These are phyloP conservation scores for Eucidaris tribuloides DNA, from an alignment of 35 echinoderm and acorn worm species.

Conservation along the genomic window DNA sequence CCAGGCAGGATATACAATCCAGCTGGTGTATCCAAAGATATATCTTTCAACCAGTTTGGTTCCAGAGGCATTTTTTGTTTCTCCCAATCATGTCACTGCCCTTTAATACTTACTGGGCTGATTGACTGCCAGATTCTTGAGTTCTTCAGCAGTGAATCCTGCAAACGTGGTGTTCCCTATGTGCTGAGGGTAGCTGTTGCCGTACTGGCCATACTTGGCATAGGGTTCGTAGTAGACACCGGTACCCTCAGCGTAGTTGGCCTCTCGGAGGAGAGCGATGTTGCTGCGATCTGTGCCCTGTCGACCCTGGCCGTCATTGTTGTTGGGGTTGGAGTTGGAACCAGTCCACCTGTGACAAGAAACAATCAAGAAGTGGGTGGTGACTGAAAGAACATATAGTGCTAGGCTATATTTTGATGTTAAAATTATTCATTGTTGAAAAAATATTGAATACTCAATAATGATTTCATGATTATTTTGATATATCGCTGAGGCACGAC, in stretches of 20 bases:
- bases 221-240: constrained; percentile 69
- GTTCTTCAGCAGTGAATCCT: constrained; percentile 52
- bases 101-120: neutral
- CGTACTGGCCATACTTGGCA: constrained; percentile 81
- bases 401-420: too few species aligned
- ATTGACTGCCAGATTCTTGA: constrained; percentile 78
- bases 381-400: too few species aligned
- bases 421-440: too few species aligned
- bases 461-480: too few species aligned
- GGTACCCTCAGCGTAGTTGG: constrained; percentile 61
- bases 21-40: too few species aligned
- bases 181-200: constrained; percentile 75
- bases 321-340: constrained; percentile 95
- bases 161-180: constrained; percentile 61
- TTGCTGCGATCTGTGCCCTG: constrained; percentile 89
- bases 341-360: constrained; percentile 78
- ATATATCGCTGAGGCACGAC: too few species aligned
- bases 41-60: too few species aligned
- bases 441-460: too few species aligned
- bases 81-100: too few species aligned
- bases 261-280: constrained; percentile 59
- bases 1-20: too few species aligned
- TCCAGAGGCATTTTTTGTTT: too few species aligned
- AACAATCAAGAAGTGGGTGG: too few species aligned
- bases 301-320: constrained; percentile 96